Evolutionary conservation across 2,797 vertebrate species (phyloP), one percentile per base, ranked within the genome.

Genomic region (Onychomys arenicola): DNA sequence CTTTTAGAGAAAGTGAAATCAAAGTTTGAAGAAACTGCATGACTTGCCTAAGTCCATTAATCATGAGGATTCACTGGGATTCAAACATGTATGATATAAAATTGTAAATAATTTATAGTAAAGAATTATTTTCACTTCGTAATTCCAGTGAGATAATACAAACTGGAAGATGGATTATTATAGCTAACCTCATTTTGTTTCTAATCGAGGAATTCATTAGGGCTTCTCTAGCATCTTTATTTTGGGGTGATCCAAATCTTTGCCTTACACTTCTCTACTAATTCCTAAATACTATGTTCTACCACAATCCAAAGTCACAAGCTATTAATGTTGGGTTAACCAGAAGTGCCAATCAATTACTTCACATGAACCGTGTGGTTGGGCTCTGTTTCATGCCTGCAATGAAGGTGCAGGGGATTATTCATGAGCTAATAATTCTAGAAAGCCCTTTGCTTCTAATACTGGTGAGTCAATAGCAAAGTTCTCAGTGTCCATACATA

Each of bases 1-100:
- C 81, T 49, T 86, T 92, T 91, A 77, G 16, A 82, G 73, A 92
- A 94, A 91, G 83, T 6, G 32, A 69, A 73, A 91, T 34, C 55
- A 19, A 89, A 40, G 57, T 86, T 84, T 43, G 46, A 43, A 77
- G 76, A 69, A 1, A 85, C 52, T 69, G 25, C 23, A 16, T 57
- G 86, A 87, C 25, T 67, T 90, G 12, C 4, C 32, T 4, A 49
- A 19, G 32, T 71, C 12, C 21, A 69, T 27, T 65, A 40, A 12
- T 46, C 37, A 34, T 43, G 4, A 71, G 2, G 37, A 90, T 90
- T 86, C 27, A 84, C 4, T n/a, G 46, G 29, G 25, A 84, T 89
- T 89, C 32, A 83, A 76, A 81, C 11, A 34, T 82, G 16, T 67
- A 49, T 89, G 46, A 65, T 55, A 29, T n/a, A 34, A 78, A 57